A percentile compares a stretch with the other conserved stretches of the same genome.
These are phyloP conservation scores for Cepaea hortensis DNA, from an alignment of 2,888 invertebrate genomes.

Conservation along the genomic window DNA sequence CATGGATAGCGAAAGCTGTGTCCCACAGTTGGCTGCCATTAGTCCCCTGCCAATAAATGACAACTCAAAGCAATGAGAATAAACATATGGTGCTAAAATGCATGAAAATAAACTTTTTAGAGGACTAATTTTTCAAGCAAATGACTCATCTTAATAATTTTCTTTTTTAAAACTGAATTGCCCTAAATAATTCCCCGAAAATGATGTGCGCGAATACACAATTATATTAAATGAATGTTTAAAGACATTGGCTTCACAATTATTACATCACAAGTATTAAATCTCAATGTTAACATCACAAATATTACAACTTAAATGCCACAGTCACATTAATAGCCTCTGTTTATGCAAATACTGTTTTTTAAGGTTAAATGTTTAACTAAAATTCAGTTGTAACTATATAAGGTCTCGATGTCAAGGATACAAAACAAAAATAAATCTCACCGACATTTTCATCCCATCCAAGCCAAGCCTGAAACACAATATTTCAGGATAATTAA, in stretches of 20 bases:
- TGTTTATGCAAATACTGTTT: not conserved
- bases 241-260: too few relatives aligned
- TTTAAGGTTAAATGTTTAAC: not conserved
- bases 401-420: not conserved
- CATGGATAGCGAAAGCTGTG: constrained; percentile 66
- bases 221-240: too few relatives aligned
- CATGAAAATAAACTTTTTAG: too few relatives aligned
- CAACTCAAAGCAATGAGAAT: not conserved
- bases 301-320: too few relatives aligned
- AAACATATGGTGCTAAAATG: not conserved
- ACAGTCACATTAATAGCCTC: too few relatives aligned
- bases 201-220: too few relatives aligned
- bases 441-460: constrained; percentile 72
- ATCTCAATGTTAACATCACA: too few relatives aligned
- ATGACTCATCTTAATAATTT: too few relatives aligned
- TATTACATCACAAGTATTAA: too few relatives aligned
- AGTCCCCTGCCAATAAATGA: constrained; percentile 62
- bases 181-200: too few relatives aligned
- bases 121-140: too few relatives aligned
- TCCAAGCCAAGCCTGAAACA: constrained; percentile 65
- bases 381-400: not conserved
- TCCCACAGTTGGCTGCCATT: constrained; percentile 74
- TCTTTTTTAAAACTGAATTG: too few relatives aligned
- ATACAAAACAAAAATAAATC: constrained; percentile 43
- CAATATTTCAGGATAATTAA: not conserved